Percentiles rank a stretch among this genome's conserved stretches.
Evolutionary conservation across 2,888 invertebrate species (phyloP).

Genomic region (Urechis unicinctus): DNA sequence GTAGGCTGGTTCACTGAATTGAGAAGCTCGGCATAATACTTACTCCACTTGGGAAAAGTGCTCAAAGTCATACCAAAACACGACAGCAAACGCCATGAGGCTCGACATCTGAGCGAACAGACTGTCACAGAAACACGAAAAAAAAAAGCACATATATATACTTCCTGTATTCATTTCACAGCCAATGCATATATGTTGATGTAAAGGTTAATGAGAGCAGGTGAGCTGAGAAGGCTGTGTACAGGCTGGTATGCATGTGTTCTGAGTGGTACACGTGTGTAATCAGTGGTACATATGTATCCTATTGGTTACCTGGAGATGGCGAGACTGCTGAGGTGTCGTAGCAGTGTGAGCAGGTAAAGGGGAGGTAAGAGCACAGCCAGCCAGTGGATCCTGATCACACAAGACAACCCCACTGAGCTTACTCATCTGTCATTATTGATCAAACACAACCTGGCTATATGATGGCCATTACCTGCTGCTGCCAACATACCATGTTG

Average conservation of each 20-base stretch:
- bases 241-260: too few species aligned
- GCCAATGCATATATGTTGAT: background rate
- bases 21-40: constrained; percentile 20
- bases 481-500: too few species aligned
- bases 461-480: too few species aligned
- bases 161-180: background rate
- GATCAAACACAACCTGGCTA: too few species aligned
- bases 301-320: background rate
- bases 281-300: background rate
- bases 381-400: constrained; percentile 48
- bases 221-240: too few species aligned
- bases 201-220: too few species aligned
- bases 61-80: constrained; percentile 54
- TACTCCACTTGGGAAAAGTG: constrained; percentile 42
- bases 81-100: constrained; percentile 52
- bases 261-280: too few species aligned
- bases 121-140: constrained; percentile 33
- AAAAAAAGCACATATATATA: background rate
- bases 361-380: constrained; percentile 47
- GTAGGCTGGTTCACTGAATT: too few species aligned
- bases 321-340: constrained; percentile 47
- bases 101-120: constrained; percentile 52
- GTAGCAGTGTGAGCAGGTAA: constrained; percentile 44
- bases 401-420: constrained; percentile 12
- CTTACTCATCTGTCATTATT: too few species aligned